Evolutionary conservation across 2,113 vertebrate genomes (phyloP).

Genomic region (Lampris incognitus): DNA sequence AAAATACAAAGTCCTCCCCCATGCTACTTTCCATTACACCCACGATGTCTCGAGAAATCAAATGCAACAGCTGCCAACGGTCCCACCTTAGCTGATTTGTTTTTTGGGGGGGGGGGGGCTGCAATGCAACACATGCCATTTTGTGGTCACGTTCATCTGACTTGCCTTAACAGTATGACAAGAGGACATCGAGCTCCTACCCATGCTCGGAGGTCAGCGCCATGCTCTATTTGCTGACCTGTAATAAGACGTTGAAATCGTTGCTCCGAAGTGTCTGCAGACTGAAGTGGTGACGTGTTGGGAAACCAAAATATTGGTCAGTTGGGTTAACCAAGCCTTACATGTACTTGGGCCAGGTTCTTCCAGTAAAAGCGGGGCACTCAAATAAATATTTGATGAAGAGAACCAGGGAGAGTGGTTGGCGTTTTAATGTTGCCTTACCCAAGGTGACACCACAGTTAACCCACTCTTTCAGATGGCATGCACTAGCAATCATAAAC

Average conservation of each 20-base stretch:
- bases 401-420: conserved; percentile 39
- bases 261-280: conserved; percentile 33
- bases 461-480: conserved; percentile 55
- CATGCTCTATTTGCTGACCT: neutral
- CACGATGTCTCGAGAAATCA: neutral
- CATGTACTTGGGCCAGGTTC: conserved; percentile 24
- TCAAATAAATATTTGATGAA: conserved; percentile 63
- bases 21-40: neutral
- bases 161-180: too few relatives aligned
- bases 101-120: too few relatives aligned
- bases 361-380: conserved; percentile 10
- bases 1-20: conserved; percentile 42
- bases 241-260: conserved; percentile 8
- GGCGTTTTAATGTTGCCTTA: conserved; percentile 56
- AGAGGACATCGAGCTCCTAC: neutral
- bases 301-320: conserved; percentile 14
- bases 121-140: too few relatives aligned
- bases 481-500: conserved; percentile 42
- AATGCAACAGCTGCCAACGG: too few relatives aligned
- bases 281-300: conserved; percentile 18
- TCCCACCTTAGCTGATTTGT: too few relatives aligned
- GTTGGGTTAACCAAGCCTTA: conserved; percentile 7
- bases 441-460: conserved; percentile 66
- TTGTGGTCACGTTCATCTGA: too few relatives aligned
- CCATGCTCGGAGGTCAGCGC: neutral